phyloP scores from a whole-genome alignment of 2,888 invertebrate genomes.

The Geophilus truncorum region DNA sequence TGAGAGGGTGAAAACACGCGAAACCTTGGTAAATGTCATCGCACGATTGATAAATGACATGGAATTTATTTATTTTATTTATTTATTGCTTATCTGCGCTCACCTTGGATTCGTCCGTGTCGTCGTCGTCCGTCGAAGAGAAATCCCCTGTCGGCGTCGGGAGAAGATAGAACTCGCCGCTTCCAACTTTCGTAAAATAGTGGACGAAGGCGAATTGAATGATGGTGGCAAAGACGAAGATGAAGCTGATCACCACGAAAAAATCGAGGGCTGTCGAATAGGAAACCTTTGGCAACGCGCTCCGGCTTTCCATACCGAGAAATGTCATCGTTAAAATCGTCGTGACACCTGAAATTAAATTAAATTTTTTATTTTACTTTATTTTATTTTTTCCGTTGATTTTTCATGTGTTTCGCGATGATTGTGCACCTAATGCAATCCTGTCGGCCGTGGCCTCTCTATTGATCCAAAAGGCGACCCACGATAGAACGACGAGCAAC shows the following conservation, averaged over 20 bases:
- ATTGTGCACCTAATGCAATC: conserved; percentile 73
- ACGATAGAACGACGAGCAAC: conserved; percentile 52
- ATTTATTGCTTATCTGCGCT: background rate
- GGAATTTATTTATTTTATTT: background rate
- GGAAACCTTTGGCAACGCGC: conserved; percentile 75
- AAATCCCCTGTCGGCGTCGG: conserved; percentile 46
- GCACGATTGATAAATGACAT: background rate
- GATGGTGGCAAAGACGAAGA: conserved; percentile 73
- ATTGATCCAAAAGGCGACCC: conserved; percentile 83
- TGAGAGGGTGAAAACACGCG: background rate
- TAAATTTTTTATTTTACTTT: background rate
- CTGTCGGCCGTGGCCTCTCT: conserved; percentile 77
- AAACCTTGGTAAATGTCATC: background rate
- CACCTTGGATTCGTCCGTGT: conserved; percentile 53
- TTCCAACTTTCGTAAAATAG: conserved; percentile 77
- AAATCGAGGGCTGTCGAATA: conserved; percentile 82
- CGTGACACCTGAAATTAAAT: conserved; percentile 69
- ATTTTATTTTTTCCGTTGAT: too few species aligned
- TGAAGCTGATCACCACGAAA: conserved; percentile 74
- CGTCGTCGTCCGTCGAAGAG: conserved; percentile 60
- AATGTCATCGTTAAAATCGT: conserved; percentile 82
- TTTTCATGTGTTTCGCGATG: too few species aligned
- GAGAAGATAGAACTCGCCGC: conserved; percentile 63
- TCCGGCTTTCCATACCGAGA: conserved; percentile 69
- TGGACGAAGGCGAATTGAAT: conserved; percentile 80